Evolutionary conservation across 2,888 invertebrate genomes (phyloP).

Genomic region (Malacosoma neustria): DNA sequence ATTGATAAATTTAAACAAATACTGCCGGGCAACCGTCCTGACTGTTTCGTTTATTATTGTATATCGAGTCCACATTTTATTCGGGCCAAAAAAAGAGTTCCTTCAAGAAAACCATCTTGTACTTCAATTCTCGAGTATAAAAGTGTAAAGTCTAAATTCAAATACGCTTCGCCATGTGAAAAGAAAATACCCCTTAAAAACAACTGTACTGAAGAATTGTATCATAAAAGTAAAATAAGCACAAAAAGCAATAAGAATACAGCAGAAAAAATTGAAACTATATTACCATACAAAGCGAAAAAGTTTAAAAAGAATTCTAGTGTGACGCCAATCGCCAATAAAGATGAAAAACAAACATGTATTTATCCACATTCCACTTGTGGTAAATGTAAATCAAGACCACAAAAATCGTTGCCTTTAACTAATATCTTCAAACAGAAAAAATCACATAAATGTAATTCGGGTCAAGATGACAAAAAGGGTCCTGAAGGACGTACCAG

Average conservation of each 20-base stretch:
- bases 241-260: slow-evolving; percentile 1
- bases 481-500: no score
- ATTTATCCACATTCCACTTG: no score
- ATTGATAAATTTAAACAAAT: not conserved
- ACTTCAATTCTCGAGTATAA: not conserved
- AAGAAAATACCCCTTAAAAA: not conserved
- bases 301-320: slow-evolving; percentile 27
- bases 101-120: not conserved
- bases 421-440: no score
- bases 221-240: not conserved
- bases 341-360: slow-evolving; percentile 4
- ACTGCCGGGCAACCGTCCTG: not conserved
- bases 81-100: not conserved
- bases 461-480: no score
- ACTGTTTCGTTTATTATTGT: not conserved
- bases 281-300: slow-evolving; percentile 25
- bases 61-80: not conserved
- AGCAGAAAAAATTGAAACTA: slow-evolving; percentile 21
- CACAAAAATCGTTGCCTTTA: not conserved
- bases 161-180: not conserved
- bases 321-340: slow-evolving; percentile 13
- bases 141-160: not conserved
- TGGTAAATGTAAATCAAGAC: slow-evolving; percentile 1
- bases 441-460: no score
- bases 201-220: no score